Base-by-base conservation (phyloP, 1,140 invertebrate species). In the Rhopalosiphum padi region DNA sequence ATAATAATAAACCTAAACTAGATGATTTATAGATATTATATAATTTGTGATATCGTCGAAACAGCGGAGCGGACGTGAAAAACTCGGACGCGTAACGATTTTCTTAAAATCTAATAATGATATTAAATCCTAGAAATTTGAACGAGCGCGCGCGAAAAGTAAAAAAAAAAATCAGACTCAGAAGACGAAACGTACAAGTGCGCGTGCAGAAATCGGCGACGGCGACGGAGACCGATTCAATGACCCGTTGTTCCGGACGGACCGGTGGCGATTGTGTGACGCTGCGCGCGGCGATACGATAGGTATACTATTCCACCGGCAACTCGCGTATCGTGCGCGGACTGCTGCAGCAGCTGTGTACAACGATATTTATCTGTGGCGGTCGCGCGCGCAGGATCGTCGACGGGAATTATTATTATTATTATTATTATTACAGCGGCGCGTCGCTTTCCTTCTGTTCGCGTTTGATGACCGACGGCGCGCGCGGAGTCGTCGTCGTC, bases 211-310 rank as follows among this genome's bases (percentile, higher is more conserved):
- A 77, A 77, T 87, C 41, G 83, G 25, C 83, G 83, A 3, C 83
- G 41, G 85, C 77, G 46, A 22, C 60, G 3, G 68, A n/a, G 87
- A 37, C 43, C 60, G 90, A 91, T 83, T 91, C 90, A 91, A 92
- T 92, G 91, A 92, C 91, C 91, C 91, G 91, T 83, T 92, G 91
- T 85, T 85, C 91, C 91, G 91, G 91, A 92, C 91, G 91, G 68
- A 92, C 91, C 91, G 91, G 23, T 37, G 77, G 91, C 91, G 48
- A 93, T 37, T 43, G 60, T 25, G 90, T 77, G 60, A 77, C 60
- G 60, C 60, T 77, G 60, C 60, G 60, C 60, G n/a, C 55, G 68
- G 55, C 22, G 43, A 21, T 41, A 68, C 60, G 60, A 77, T 35
- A 77, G n/a, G 60, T 77, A 77, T 35, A 77, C 30, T 86, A 11